A percentile compares a stretch with the other conserved stretches of the same genome.
These are phyloP conservation scores for Formica selysi DNA, from an alignment of 1,140 invertebrate genomes.

Conservation along the genomic window DNA sequence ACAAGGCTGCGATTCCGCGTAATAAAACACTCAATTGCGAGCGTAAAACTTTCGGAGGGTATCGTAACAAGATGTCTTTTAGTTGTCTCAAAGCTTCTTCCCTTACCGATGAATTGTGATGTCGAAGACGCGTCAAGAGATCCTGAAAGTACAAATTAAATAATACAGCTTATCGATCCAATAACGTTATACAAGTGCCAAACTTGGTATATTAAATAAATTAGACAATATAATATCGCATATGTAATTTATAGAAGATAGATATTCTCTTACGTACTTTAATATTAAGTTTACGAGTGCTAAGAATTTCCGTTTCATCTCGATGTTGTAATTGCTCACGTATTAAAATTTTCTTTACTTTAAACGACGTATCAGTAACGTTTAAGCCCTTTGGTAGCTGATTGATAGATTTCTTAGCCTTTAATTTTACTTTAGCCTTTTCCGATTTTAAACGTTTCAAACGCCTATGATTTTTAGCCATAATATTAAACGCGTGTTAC, in stretches of 20 bases:
- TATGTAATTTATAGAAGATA: slow-evolving; percentile 31
- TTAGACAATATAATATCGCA: neutral
- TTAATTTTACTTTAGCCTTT: slow-evolving; percentile 92
- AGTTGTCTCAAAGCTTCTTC: slow-evolving; percentile 91
- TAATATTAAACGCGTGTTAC: slow-evolving; percentile 59
- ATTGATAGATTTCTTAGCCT: slow-evolving; percentile 88
- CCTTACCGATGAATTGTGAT: slow-evolving; percentile 91
- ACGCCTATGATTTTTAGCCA: slow-evolving; percentile 87
- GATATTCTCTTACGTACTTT: slow-evolving; percentile 85
- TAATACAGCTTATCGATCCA: neutral
- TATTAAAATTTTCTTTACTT: slow-evolving; percentile 94
- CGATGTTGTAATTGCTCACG: slow-evolving; percentile 91
- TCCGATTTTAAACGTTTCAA: slow-evolving; percentile 91
- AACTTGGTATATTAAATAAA: neutral
- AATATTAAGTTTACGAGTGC: slow-evolving; percentile 91
- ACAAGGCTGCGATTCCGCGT: slow-evolving; percentile 89
- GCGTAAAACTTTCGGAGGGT: slow-evolving; percentile 87
- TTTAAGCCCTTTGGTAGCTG: slow-evolving; percentile 92
- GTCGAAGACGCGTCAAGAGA: slow-evolving; percentile 90
- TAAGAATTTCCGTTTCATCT: slow-evolving; percentile 88
- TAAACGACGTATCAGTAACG: slow-evolving; percentile 95
- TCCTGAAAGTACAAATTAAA: slow-evolving; percentile 86
- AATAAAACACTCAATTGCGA: slow-evolving; percentile 90
- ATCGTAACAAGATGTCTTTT: slow-evolving; percentile 89
- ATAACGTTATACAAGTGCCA: neutral